Conservation (phyloP, 2,888 invertebrate species). For the Cephalotes varians region DNA sequence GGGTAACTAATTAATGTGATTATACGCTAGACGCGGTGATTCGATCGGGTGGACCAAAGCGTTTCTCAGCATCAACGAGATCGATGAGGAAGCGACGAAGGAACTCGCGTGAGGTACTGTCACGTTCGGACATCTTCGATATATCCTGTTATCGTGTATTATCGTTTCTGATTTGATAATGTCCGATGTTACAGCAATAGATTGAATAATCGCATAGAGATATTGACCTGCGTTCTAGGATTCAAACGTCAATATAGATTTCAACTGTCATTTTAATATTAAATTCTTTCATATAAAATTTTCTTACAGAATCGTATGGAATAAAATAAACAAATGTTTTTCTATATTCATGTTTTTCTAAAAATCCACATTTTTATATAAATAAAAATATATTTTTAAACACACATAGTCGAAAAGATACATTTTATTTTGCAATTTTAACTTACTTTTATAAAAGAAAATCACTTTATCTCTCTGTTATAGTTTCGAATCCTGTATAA, state of each 20-base stretch:
- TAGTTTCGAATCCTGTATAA: background rate
- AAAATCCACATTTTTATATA: background rate
- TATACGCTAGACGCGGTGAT: constrained; percentile 67
- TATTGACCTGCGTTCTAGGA: background rate
- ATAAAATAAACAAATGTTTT: background rate
- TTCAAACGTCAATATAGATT: background rate
- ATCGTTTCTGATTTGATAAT: constrained; percentile 17
- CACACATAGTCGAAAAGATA: background rate
- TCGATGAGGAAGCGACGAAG: constrained; percentile 35
- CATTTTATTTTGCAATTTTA: background rate
- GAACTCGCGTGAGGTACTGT: constrained; percentile 28
- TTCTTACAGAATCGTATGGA: background rate
- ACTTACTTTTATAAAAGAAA: background rate
- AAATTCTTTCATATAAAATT: background rate
- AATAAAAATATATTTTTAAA: background rate
- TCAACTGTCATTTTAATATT: background rate
- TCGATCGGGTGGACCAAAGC: constrained; percentile 66
- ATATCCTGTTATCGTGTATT: constrained; percentile 16
- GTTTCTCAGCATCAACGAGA: constrained; percentile 39
- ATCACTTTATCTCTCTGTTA: background rate
- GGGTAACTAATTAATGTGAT: constrained; percentile 73
- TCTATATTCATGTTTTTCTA: background rate
- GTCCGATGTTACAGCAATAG: constrained; percentile 10
- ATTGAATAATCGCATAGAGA: background rate
- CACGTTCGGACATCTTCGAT: constrained; percentile 44